Evolutionary conservation across 92 coral and sea anemone species (phyloP).

Genomic region (Porites rus): DNA sequence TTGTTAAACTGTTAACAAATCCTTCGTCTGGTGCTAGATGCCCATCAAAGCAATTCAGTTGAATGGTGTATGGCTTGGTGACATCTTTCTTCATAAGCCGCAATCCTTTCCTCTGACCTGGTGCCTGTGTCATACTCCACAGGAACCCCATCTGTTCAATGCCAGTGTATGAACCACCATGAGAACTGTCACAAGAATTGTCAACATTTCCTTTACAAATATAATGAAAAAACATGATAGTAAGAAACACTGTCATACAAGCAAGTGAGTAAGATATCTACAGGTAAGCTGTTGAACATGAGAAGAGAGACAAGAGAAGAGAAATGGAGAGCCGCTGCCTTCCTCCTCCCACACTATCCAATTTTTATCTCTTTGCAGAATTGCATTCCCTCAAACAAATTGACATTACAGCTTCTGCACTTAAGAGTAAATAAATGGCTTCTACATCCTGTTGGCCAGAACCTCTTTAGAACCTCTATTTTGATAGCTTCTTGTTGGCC

Average conservation of each 20-base stretch:
- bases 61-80: constrained; percentile 68
- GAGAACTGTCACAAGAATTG: neutral
- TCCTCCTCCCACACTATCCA: no score
- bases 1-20: constrained; percentile 11
- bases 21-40: constrained; percentile 34
- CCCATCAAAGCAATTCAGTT: constrained; percentile 67
- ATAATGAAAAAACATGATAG: neutral
- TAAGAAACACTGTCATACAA: neutral
- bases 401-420: no score
- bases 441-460: no score
- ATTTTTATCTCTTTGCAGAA: no score
- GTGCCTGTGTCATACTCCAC: constrained; percentile 67
- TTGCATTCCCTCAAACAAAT: no score
- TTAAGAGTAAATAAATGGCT: no score
- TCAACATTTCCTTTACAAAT: constrained; percentile 18
- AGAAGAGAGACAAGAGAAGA: no score
- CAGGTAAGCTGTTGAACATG: no score
- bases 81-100: constrained; percentile 76
- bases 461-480: no score
- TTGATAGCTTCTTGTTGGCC: no score
- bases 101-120: constrained; percentile 56
- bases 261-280: no score
- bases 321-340: no score
- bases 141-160: constrained; percentile 79
- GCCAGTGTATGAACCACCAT: constrained; percentile 74